Conservation (phyloP, 2,888 invertebrate genomes). For the Macrosoma leucophasiata region DNA sequence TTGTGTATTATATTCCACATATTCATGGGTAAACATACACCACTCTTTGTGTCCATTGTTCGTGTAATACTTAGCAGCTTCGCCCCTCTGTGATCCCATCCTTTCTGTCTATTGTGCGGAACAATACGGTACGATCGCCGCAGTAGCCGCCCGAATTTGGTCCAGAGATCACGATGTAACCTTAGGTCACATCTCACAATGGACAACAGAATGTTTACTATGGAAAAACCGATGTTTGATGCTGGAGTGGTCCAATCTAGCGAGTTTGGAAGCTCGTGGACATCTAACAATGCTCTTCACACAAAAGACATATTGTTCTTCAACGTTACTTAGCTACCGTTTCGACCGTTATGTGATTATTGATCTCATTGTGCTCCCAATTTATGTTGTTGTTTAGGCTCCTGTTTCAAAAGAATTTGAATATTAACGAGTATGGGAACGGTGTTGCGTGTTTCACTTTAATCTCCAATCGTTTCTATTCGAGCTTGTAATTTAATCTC, state of each 20-base stretch:
- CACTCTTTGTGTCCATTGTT: slow-evolving; percentile 66
- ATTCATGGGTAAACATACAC: slow-evolving; percentile 76
- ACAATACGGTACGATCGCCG: slow-evolving; percentile 43
- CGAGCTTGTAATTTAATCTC: slow-evolving; percentile 21
- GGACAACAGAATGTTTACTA: slow-evolving; percentile 53
- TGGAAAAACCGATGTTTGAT: slow-evolving; percentile 40
- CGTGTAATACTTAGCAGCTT: slow-evolving; percentile 67
- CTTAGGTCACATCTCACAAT: slow-evolving; percentile 63
- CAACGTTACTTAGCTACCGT: slow-evolving; percentile 65
- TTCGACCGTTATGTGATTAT: slow-evolving; percentile 64
- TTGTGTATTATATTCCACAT: slow-evolving; percentile 63
- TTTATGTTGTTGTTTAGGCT: slow-evolving; percentile 59
- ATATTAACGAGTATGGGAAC: slow-evolving; percentile 66
- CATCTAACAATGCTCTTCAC: slow-evolving; percentile 45
- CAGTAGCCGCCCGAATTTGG: slow-evolving; percentile 42
- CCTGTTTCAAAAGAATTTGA: slow-evolving; percentile 46
- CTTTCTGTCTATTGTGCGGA: slow-evolving; percentile 50
- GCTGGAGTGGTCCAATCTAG: slow-evolving; percentile 29
- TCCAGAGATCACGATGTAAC: slow-evolving; percentile 58
- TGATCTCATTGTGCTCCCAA: slow-evolving; percentile 61
- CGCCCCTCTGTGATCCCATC: slow-evolving; percentile 64
- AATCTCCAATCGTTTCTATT: slow-evolving; percentile 26
- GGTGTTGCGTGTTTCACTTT: slow-evolving; percentile 28
- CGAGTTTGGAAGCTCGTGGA: slow-evolving; percentile 30
- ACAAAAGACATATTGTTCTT: slow-evolving; percentile 61